Percentiles rank a stretch among this genome's conserved stretches.
These are phyloP conservation scores for Drosophila kuntzei DNA, from an alignment of 2,888 invertebrate species.

Conservation along the genomic window DNA sequence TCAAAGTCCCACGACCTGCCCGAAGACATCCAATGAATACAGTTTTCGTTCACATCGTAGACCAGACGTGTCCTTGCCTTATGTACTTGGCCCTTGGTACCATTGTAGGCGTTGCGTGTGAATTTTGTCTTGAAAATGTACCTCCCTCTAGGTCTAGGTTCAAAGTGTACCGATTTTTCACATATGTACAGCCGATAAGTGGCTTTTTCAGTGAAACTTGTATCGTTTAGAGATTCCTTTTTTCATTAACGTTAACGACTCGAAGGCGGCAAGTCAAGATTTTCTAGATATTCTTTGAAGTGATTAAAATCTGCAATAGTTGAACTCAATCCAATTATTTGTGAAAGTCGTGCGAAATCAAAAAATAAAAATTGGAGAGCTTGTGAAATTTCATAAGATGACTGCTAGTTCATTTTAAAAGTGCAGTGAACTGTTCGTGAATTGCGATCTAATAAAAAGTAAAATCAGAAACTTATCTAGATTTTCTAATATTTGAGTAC, in stretches of 20 bases:
- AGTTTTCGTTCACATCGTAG: not conserved
- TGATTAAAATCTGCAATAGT: not conserved
- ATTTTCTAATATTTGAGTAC: constrained; percentile 4
- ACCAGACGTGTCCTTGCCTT: constrained; percentile 49
- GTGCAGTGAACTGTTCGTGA: not conserved
- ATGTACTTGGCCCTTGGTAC: constrained; percentile 42
- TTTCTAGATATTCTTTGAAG: constrained; percentile 15
- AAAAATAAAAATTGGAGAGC: not conserved
- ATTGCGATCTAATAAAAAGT: not conserved
- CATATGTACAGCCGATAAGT: constrained; percentile 20
- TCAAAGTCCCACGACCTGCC: constrained; percentile 38
- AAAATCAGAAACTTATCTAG: not conserved
- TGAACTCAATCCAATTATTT: not conserved
- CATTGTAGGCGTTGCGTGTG: constrained; percentile 56
- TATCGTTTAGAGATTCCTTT: constrained; percentile 38
- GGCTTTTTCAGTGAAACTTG: constrained; percentile 34
- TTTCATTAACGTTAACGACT: constrained; percentile 70
- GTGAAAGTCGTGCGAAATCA: not conserved
- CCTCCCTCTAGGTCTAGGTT: constrained; percentile 20
- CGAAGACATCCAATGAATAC: constrained; percentile 18
- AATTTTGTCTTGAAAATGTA: constrained; percentile 49
- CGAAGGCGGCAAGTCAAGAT: constrained; percentile 63
- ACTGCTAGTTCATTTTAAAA: constrained; percentile 10
- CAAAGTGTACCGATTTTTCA: constrained; percentile 5
- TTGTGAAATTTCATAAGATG: constrained; percentile 9